Conservation (phyloP, 2,113 vertebrate species). For the Tragelaphus imberbis region DNA sequence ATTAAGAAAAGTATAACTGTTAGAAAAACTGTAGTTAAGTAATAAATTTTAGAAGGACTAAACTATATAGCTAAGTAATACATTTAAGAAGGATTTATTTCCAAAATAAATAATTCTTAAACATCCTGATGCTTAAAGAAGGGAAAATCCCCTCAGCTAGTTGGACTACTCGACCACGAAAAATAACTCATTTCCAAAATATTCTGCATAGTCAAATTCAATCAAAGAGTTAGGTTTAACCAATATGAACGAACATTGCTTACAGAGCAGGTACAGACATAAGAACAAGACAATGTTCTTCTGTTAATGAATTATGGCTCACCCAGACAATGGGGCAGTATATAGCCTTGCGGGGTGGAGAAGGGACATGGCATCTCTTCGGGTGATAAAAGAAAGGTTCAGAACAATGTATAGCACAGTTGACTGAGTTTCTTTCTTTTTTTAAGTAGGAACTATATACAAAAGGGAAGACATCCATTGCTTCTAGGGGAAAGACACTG, state of each 20-base stretch:
- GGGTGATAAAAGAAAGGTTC: not conserved
- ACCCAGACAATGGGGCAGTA: not conserved
- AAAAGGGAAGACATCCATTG: not conserved
- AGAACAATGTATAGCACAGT: not conserved
- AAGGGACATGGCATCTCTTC: not conserved
- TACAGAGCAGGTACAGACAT: not conserved
- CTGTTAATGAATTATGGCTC: not conserved
- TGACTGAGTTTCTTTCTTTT: not conserved
- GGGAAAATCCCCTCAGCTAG: not conserved
- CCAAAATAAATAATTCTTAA: conserved; percentile 14
- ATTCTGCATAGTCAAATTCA: not conserved
- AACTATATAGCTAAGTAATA: not conserved
- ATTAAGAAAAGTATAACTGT: not conserved
- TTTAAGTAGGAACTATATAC: not conserved
- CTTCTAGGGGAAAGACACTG: not conserved
- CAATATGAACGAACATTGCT: not conserved
- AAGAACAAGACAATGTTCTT: not conserved
- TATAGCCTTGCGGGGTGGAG: not conserved
- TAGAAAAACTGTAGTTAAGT: not conserved
- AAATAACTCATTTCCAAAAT: conserved; percentile 10
- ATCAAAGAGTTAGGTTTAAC: not conserved
- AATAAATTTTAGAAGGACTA: not conserved
- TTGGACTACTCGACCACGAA: not conserved
- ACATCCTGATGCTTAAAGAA: not conserved
- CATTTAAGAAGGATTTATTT: conserved; percentile 11